Conservation (phyloP, 2,888 invertebrate genomes). For the Smittia sp. region DNA sequence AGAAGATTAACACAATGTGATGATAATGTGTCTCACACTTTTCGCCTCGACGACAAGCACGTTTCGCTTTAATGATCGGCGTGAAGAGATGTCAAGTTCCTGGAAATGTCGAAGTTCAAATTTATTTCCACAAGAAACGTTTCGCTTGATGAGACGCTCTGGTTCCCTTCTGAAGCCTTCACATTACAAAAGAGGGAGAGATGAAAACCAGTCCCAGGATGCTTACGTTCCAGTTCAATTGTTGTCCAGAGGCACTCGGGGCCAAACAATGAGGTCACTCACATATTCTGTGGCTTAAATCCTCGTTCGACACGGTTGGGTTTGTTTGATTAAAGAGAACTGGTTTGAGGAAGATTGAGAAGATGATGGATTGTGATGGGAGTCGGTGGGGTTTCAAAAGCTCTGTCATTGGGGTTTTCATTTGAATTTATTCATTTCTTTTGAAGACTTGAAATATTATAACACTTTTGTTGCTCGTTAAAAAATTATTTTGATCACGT, state of each 20-base stretch:
- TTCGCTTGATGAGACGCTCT: neutral
- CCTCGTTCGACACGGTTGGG: slow-evolving; percentile 11
- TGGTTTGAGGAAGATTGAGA: neutral
- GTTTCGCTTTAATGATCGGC: neutral
- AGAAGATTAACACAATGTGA: slow-evolving; percentile 15
- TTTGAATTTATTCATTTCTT: no score
- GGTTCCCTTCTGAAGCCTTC: neutral
- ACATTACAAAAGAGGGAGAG: slow-evolving; percentile 19
- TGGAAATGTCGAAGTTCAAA: slow-evolving; percentile 8
- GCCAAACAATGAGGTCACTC: slow-evolving; percentile 31
- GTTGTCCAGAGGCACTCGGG: neutral
- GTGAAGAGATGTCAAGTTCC: neutral
- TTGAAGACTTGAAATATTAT: no score
- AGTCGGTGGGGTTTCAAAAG: no score
- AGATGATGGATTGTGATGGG: neutral
- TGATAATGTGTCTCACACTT: slow-evolving; percentile 4
- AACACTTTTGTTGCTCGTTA: no score
- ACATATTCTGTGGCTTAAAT: neutral
- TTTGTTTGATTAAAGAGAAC: slow-evolving; percentile 9
- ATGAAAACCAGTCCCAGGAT: slow-evolving; percentile 33
- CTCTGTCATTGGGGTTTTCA: no score
- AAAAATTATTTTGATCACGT: no score
- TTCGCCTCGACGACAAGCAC: neutral
- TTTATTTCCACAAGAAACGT: neutral
- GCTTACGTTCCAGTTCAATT: slow-evolving; percentile 39